Evolutionary conservation across 2,797 vertebrate genomes (phyloP).

Genomic region (Sebastes variabilis): DNA sequence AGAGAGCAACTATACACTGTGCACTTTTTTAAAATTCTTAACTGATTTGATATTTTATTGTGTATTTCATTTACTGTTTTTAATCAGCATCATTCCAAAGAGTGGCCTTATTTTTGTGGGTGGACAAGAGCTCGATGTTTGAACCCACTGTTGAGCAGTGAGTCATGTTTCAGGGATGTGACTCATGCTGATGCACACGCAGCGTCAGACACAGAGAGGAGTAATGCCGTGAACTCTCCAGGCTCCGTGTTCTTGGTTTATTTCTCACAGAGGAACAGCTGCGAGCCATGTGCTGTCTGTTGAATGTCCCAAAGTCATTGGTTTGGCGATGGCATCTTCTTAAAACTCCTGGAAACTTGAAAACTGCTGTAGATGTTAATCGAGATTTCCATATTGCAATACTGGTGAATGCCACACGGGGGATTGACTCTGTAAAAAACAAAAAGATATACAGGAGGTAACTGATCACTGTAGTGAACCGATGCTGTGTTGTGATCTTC

Average conservation of each 20-base stretch:
- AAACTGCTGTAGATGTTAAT: conserved; percentile 49
- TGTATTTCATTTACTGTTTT: conserved; percentile 65
- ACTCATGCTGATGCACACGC: conserved; percentile 46
- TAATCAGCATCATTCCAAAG: conserved; percentile 84
- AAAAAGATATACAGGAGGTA: neutral
- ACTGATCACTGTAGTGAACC: conserved; percentile 3
- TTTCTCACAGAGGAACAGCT: conserved; percentile 33
- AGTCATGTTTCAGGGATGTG: conserved; percentile 57
- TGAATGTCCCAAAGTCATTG: conserved; percentile 52
- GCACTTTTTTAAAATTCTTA: conserved; percentile 75
- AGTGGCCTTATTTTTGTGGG: conserved; percentile 64
- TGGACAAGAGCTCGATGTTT: conserved; percentile 29
- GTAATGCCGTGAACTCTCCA: conserved; percentile 39
- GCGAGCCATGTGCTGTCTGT: conserved; percentile 33
- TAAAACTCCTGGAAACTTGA: conserved; percentile 80
- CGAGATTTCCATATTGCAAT: conserved; percentile 65
- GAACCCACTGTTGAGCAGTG: conserved; percentile 40
- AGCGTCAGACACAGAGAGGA: conserved; percentile 33
- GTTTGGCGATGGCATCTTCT: conserved; percentile 52
- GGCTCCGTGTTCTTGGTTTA: conserved; percentile 23
- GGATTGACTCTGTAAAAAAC: conserved; percentile 26
- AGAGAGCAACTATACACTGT: conserved; percentile 73
- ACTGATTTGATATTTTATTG: conserved; percentile 57
- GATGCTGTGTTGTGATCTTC: conserved; percentile 16
- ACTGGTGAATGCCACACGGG: conserved; percentile 59